Percentiles rank a stretch among this genome's conserved stretches.
phyloP scores from a whole-genome alignment of 2,888 invertebrate species.

The Incurvaria masculella region DNA sequence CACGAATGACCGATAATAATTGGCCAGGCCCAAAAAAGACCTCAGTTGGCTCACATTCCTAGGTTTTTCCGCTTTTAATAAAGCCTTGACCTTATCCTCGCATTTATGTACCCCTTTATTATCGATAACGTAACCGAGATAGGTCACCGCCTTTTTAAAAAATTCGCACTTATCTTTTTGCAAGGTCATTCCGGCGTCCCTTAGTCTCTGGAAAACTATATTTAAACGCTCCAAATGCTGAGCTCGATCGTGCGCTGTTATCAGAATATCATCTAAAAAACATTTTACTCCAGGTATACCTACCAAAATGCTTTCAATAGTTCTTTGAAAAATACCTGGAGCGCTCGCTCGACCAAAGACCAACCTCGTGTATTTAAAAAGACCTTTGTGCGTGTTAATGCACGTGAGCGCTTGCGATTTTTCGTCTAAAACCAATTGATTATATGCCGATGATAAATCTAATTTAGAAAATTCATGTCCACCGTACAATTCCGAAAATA shows the following conservation, averaged over 20 bases:
- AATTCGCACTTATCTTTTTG: constrained; percentile 14
- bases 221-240: neutral
- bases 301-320: constrained; percentile 5
- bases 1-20: constrained; percentile 5
- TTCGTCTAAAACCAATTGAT: no score
- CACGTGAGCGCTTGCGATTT: no score
- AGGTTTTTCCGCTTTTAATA: neutral
- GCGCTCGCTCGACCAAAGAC: constrained; percentile 10
- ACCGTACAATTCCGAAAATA: constrained; percentile 8
- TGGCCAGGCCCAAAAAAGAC: constrained; percentile 4
- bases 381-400: constrained; percentile 6
- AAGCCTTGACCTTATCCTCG: constrained; percentile 1
- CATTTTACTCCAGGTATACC: constrained; percentile 8
- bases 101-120: constrained; percentile 3
- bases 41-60: constrained; percentile 2
- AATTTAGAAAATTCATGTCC: constrained; percentile 10
- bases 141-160: constrained; percentile 12
- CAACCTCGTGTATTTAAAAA: constrained; percentile 9
- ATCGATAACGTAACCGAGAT: constrained; percentile 7
- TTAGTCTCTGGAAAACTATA: constrained; percentile 7
- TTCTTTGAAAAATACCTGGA: constrained; percentile 12
- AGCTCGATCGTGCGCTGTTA: constrained; percentile 4
- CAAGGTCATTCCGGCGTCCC: constrained; percentile 14
- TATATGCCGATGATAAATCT: constrained; percentile 1
- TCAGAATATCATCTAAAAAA: constrained; percentile 10